Base-by-base conservation (phyloP, 2,797 vertebrate species). In the Pitangus sulphuratus region DNA sequence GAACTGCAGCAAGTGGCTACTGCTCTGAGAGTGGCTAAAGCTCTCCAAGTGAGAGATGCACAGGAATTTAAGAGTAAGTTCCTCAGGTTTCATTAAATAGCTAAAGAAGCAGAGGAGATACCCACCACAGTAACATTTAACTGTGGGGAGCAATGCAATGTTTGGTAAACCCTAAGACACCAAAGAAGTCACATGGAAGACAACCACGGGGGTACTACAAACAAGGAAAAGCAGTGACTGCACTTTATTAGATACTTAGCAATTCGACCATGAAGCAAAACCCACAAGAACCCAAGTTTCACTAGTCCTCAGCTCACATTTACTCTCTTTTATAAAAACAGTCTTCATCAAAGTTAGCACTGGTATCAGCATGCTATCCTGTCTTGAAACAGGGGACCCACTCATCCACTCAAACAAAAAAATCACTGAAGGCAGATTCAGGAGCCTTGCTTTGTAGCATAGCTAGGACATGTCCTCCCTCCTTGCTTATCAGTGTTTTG, bases 251-350 rank as follows among this genome's bases (percentile, higher is more conserved):
- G 40, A 86, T 24, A 88, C 19, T 48, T 10, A 51, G 33, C 65
- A 86, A 76, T 72, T 88, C 65, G 90, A 62, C 66, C 66, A 91
- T 30, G 76, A 91, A 72, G 61, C 72, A 84, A 81, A 92, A 86
- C 47, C 53, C 76, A 81, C 35, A 90, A 39, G 61, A 95, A 94
- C 68, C 15, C 61, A 69, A 86, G 72, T 21, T 72, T 88, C 83
- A 47, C 61, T 84, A 47, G 53, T n/a, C 50, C 25, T 93, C 35
- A 72, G 33, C 50, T 82, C 62, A 48, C 17, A 33, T 42, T 45
- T 85, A 9, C 21, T 76, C 13, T 44, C 62, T 87, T 78, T 58
- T 15, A 39, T 9, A 69, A 86, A 84, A 81, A 15, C 47, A 64
- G n/a, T 37, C 25, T n/a, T 51, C 26, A 65, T 78, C 56, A 33